Conservation (phyloP, 2,113 vertebrate genomes). For the Ctenomys sociabilis region DNA sequence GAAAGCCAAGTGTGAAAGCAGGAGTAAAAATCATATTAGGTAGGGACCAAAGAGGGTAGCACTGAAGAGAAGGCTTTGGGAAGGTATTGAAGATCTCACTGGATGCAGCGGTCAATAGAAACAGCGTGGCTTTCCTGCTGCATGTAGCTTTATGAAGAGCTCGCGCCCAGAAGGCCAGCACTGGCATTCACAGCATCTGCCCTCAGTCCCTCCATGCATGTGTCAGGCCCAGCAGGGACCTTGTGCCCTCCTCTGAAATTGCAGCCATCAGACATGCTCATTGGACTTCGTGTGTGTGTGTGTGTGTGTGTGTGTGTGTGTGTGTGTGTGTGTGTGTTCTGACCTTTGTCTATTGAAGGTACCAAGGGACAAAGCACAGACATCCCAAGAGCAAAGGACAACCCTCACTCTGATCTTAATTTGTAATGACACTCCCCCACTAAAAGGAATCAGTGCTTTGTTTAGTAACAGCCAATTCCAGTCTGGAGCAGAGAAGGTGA, state of each 20-base stretch:
- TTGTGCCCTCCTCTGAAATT: background rate
- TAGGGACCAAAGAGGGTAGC: background rate
- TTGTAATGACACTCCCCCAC: background rate
- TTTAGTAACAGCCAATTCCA: background rate
- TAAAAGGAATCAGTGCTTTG: background rate
- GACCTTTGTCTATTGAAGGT: background rate
- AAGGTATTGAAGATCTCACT: background rate
- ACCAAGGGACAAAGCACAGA: background rate
- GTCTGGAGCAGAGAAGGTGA: background rate
- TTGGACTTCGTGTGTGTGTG: background rate
- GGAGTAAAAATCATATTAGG: background rate
- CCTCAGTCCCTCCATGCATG: background rate
- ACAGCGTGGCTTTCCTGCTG: background rate
- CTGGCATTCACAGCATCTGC: background rate
- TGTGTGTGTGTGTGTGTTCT: background rate
- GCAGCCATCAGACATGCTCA: background rate
- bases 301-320: too few relatives aligned
- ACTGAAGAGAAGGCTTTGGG: background rate
- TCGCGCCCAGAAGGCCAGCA: background rate
- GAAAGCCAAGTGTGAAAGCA: background rate
- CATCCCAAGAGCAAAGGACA: background rate
- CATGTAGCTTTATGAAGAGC: background rate
- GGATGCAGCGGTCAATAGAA: background rate
- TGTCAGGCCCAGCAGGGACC: background rate
- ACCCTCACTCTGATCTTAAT: background rate